Evolutionary conservation across 2,797 vertebrate species (phyloP), one percentile per base, ranked within the genome.

Genomic region (Cirrhinus mrigala): DNA sequence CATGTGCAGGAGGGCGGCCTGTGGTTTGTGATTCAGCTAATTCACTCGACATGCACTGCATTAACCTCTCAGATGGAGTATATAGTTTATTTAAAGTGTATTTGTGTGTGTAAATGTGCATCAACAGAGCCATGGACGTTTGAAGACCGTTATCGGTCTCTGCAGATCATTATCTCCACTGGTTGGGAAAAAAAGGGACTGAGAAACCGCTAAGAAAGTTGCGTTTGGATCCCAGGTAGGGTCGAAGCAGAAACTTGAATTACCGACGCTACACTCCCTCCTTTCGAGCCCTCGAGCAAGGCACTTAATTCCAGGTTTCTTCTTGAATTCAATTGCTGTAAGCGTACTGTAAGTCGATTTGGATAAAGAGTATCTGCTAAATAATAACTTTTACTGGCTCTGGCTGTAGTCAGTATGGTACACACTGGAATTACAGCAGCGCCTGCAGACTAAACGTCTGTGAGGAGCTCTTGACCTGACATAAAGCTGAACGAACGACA

Each of bases 21-120:
- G 12, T 56, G 46, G 79, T 88, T 64, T 77, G 80, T 87, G 87
- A 90, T 90, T 87, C 79, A 86, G 87, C 69, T 37, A 64, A 87
- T 90, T 90, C 86, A 91, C 91, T 93, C 84, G 88, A 85, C 82
- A 91, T 90, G 93, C 91, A 91, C 92, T 91, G 86, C 89, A 88
- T 91, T 84, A 90, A 90, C 86, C 91, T 88, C 87, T 88, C 87
- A 85, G 80, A 88, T 70, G 56, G 84, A 80, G 37, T 70, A 77
- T 70, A 82, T 46, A 48, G 56, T 70, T 82, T 89, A 89, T 78
- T 87, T 90, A 88, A 89, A 52, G 24, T 11, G 50, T 54, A 85
- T 69, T 27, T 64, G 24, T 77, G 16, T 71, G 44, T 74, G 20
- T 58, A 44, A 75, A 24, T 79, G 50, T 18, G 48, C 33, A 58